Evolutionary conservation across 1,140 invertebrate species (phyloP), one percentile per base, ranked within the genome.

Genomic region (Archivesica marissinica): DNA sequence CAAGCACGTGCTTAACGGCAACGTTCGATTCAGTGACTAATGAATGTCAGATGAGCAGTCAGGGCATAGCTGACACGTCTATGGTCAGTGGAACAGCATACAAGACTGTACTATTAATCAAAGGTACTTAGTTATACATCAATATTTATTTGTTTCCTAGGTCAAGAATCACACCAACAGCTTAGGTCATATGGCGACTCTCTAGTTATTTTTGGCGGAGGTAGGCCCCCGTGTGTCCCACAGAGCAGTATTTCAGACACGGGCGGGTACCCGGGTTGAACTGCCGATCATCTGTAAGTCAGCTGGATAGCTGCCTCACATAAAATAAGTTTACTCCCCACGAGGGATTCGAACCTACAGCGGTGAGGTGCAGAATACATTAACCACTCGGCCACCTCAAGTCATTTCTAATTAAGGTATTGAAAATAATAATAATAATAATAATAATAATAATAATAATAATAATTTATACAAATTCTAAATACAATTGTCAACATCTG

Each of bases 41-140:
- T 66, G 13, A 81, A 61, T 77, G 74, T 20, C 38, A 38, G 20
- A 38, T 47, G 0, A 66, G 59, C 35, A 74, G 38, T 52, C 50
- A 39, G 13, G 15, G 17, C 1, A 30, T 66, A 17, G 17, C 41
- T 2, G 23, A 33, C 15, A 33, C 28, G 68, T 47, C 39, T 23
- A 38, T 44, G 25, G 41, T 30, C 0, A 15, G 20, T 1, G 28
- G 28, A 0, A 28, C 23, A 38, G n/a, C 13, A 30, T 41, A 13
- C 28, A 72, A 72, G 44, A 72, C 64, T 6, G 44, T 68, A 44
- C 2, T 39, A 9, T 23, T 44, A 2, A 0, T 44, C 15, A 9
- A 41, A 41, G 39, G 39, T 66, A 15, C 1, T 30, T 17, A 4
- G 44, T 35, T 6, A 6, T 39, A 1, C 7, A 20, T 2, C 6